Conservation (phyloP, 2,888 invertebrate genomes). For the Lasioglossum leucozonium region DNA sequence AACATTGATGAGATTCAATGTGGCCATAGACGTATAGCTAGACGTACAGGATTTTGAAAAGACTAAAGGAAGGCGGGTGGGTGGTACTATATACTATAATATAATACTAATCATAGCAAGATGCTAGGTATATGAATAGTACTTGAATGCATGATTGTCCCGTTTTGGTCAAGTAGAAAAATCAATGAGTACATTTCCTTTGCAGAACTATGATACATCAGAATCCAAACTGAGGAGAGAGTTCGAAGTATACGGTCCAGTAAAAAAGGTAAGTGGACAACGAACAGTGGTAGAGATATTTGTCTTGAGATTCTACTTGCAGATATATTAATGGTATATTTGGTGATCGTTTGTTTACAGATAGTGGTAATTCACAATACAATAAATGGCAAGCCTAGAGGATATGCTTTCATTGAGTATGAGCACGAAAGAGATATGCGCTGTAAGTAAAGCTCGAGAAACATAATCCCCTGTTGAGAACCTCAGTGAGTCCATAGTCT, state of each 20-base stretch:
- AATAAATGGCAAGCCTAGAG: conserved; percentile 96
- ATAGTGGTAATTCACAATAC: conserved; percentile 95
- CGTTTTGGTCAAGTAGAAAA: background rate
- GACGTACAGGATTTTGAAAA: too few relatives aligned
- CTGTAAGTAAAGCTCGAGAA: conserved; percentile 90
- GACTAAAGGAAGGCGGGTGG: too few relatives aligned
- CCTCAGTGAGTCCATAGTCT: conserved; percentile 73
- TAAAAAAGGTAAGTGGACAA: conserved; percentile 92
- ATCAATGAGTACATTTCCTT: conserved; percentile 30
- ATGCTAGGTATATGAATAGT: too few relatives aligned
- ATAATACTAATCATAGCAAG: too few relatives aligned
- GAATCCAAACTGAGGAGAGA: conserved; percentile 98
- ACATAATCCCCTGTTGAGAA: conserved; percentile 61
- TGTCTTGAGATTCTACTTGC: background rate
- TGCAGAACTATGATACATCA: conserved; percentile 99
- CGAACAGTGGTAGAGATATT: background rate
- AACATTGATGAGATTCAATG: background rate
- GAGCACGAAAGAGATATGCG: conserved; percentile 99
- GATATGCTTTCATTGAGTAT: conserved; percentile 99
- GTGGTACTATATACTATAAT: too few relatives aligned
- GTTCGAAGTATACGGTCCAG: conserved; percentile 98
- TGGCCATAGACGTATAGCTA: too few relatives aligned
- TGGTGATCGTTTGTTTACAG: conserved; percentile 86
- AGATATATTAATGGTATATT: background rate
- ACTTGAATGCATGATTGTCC: too few relatives aligned